phyloP scores from a whole-genome alignment of 1,140 invertebrate genomes.

The Tetramorium parvispinum region DNA sequence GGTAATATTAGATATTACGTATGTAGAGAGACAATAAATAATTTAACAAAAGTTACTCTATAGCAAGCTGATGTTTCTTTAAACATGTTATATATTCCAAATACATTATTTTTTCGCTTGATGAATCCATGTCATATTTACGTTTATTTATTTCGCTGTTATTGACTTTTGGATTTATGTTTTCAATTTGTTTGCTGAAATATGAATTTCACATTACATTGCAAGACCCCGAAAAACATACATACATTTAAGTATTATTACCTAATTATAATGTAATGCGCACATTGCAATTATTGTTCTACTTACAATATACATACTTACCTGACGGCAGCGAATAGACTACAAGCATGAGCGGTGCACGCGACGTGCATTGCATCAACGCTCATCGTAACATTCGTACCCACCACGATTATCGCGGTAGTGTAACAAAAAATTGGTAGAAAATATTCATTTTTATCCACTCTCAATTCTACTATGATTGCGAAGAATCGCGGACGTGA shows the following conservation, averaged over 20 bases:
- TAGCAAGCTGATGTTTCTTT: slow-evolving; percentile 39
- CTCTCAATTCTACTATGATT: slow-evolving; percentile 1
- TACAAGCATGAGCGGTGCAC: slow-evolving; percentile 20
- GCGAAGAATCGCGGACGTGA: slow-evolving; percentile 27
- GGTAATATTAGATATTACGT: no score
- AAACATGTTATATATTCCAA: slow-evolving; percentile 9
- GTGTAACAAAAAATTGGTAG: background rate
- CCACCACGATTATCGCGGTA: background rate
- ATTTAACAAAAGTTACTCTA: background rate
- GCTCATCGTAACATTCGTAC: background rate
- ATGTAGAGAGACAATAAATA: background rate
- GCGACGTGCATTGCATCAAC: slow-evolving; percentile 15
- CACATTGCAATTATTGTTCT: background rate
- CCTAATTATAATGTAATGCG: background rate
- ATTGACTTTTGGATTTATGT: background rate
- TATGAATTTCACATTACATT: background rate
- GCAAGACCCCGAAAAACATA: background rate
- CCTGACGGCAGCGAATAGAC: slow-evolving; percentile 28
- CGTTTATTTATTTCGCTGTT: background rate
- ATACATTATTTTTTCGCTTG: background rate
- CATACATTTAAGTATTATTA: background rate
- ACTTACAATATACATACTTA: background rate
- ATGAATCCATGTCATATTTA: background rate
- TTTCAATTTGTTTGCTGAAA: slow-evolving; percentile 23
- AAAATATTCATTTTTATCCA: slow-evolving; percentile 7